These are phyloP conservation scores for Dendroctonus ponderosae DNA, from an alignment of 1,140 invertebrate genomes.

Conservation along the genomic window DNA sequence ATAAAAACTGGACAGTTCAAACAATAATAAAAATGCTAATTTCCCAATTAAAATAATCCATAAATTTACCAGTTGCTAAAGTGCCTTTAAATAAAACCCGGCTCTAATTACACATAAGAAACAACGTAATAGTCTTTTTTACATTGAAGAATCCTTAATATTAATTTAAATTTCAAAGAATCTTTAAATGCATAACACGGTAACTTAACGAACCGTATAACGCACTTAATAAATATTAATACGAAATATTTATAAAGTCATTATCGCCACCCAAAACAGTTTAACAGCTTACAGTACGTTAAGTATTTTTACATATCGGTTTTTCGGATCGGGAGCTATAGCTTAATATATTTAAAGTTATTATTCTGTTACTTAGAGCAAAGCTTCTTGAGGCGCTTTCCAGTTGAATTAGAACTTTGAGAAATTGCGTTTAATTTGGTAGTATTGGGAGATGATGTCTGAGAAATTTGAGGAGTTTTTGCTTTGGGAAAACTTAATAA, in stretches of 20 bases:
- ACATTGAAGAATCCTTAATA: slow-evolving; percentile 8
- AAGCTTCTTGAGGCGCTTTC: too few species aligned
- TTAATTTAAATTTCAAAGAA: slow-evolving; percentile 14
- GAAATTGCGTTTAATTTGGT: too few species aligned
- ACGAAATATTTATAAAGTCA: slow-evolving; percentile 11
- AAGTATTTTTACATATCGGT: background rate
- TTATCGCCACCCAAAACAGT: slow-evolving; percentile 6
- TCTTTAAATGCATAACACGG: slow-evolving; percentile 9
- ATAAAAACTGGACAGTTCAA: background rate
- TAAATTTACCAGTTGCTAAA: background rate
- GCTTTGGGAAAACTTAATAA: too few species aligned
- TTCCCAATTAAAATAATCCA: background rate
- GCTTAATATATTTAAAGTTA: too few species aligned
- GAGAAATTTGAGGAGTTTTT: too few species aligned
- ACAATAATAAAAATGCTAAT: background rate
- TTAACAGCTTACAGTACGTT: slow-evolving; percentile 5
- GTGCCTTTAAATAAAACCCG: slow-evolving; percentile 2
- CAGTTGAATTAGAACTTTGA: too few species aligned
- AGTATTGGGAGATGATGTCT: too few species aligned
- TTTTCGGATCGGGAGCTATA: too few species aligned
- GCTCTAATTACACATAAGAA: background rate
- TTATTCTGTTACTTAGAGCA: too few species aligned
- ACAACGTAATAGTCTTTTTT: slow-evolving; percentile 10
- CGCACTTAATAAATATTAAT: slow-evolving; percentile 17
- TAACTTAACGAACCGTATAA: slow-evolving; percentile 16